These are phyloP conservation scores for Linurgus olivaceus DNA, from an alignment of 2,797 vertebrate genomes.

Conservation along the genomic window DNA sequence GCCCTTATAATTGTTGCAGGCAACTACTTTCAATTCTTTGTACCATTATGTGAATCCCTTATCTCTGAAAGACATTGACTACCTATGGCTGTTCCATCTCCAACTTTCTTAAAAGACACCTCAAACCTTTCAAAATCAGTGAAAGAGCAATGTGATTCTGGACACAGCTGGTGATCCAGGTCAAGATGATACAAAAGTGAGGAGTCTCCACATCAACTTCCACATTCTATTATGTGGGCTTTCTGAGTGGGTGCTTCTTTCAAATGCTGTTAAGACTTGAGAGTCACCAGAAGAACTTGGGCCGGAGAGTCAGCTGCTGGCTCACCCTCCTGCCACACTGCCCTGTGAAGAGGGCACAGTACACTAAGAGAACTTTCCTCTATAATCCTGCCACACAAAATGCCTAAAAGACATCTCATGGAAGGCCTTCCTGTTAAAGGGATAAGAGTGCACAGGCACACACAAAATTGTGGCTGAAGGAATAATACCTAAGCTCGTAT, in stretches of 20 bases:
- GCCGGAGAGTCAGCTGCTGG: background rate
- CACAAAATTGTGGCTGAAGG: background rate
- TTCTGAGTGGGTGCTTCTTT: background rate
- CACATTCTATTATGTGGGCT: rapidly evolving
- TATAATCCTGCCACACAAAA: background rate
- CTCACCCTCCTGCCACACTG: background rate
- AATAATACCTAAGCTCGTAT: background rate
- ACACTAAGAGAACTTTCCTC: background rate
- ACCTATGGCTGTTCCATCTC: background rate
- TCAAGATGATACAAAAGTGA: background rate
- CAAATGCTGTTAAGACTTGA: background rate
- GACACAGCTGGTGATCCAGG: background rate
- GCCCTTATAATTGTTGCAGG: background rate
- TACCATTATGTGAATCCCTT: background rate
- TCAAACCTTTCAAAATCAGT: background rate
- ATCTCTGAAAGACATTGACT: background rate
- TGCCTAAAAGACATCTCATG: background rate
- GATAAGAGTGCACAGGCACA: background rate
- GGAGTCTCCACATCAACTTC: background rate
- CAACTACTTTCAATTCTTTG: background rate
- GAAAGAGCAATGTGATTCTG: background rate
- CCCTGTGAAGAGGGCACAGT: background rate
- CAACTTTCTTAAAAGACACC: background rate
- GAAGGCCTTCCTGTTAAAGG: background rate
- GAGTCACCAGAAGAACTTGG: background rate